Conservation (phyloP, 2,113 vertebrate species). For the Caracal caracal region DNA sequence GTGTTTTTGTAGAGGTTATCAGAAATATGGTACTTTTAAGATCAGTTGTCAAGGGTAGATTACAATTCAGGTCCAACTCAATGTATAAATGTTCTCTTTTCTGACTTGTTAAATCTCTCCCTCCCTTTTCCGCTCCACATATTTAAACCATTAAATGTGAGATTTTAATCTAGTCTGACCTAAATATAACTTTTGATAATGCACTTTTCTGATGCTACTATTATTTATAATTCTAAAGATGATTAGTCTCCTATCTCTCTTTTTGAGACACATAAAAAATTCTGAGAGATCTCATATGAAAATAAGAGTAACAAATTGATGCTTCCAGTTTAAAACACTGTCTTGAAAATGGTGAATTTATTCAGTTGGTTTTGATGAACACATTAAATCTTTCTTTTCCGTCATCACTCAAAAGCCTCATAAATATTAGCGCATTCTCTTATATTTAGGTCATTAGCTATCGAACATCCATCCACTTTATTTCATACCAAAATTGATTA, state of each 20-base stretch:
- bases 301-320: not conserved
- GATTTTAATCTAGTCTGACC: not conserved
- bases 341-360: not conserved
- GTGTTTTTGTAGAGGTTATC: not conserved
- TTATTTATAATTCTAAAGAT: slow-evolving; percentile 10
- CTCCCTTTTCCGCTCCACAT: not conserved
- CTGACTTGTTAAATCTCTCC: not conserved
- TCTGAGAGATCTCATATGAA: not conserved
- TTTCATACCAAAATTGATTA: not conserved
- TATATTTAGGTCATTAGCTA: slow-evolving; percentile 16
- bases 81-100: not conserved
- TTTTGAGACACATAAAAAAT: not conserved
- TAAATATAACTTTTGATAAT: not conserved
- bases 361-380: slow-evolving; percentile 39
- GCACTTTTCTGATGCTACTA: not conserved
- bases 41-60: not conserved
- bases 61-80: not conserved
- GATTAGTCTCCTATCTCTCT: not conserved
- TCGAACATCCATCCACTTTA: slow-evolving; percentile 7
- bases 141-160: not conserved
- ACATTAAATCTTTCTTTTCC: not conserved
- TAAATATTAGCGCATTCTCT: slow-evolving; percentile 11
- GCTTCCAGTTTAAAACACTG: not conserved
- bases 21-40: not conserved
- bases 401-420: not conserved